phyloP scores from a whole-genome alignment of 1,140 invertebrate species.

The Neodiprion pinetum region DNA sequence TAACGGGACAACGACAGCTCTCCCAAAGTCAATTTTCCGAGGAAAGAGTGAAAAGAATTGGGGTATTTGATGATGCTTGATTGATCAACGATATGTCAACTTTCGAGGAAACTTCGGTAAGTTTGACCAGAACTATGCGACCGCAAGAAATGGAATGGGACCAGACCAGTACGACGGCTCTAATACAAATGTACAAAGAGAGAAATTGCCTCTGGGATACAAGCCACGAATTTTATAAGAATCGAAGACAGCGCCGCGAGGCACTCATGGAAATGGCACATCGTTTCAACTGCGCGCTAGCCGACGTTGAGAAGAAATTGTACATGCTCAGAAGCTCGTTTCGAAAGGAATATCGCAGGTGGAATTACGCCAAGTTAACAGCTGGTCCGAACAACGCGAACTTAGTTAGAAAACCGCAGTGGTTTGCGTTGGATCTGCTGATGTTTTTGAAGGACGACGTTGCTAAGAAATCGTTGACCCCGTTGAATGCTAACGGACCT shows the following conservation, averaged over 20 bases:
- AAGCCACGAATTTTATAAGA: conserved; percentile 10
- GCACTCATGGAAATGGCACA: conserved; percentile 7
- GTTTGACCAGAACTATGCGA: not conserved
- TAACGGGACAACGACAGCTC: not conserved
- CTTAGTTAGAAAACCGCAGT: conserved; percentile 12
- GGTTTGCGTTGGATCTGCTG: conserved; percentile 10
- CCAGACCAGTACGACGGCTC: conserved; percentile 9
- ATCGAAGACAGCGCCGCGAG: not conserved
- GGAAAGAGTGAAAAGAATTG: not conserved
- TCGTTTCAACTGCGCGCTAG: not conserved
- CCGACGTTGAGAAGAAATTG: conserved; percentile 8
- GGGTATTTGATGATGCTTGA: not conserved
- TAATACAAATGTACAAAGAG: conserved; percentile 12
- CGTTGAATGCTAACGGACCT: not conserved
- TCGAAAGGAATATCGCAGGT: conserved; percentile 12
- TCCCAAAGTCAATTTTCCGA: not conserved
- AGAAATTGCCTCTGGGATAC: conserved; percentile 9
- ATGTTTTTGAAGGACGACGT: conserved; percentile 14
- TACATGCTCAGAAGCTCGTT: conserved; percentile 13
- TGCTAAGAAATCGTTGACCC: conserved; percentile 9
- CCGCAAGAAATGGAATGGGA: conserved; percentile 10
- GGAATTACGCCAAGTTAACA: conserved; percentile 10
- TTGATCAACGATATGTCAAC: not conserved
- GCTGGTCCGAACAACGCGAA: not conserved
- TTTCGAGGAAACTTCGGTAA: not conserved